Base-by-base conservation (phyloP, 2,113 vertebrate genomes). In the Corythornis cristatus region DNA sequence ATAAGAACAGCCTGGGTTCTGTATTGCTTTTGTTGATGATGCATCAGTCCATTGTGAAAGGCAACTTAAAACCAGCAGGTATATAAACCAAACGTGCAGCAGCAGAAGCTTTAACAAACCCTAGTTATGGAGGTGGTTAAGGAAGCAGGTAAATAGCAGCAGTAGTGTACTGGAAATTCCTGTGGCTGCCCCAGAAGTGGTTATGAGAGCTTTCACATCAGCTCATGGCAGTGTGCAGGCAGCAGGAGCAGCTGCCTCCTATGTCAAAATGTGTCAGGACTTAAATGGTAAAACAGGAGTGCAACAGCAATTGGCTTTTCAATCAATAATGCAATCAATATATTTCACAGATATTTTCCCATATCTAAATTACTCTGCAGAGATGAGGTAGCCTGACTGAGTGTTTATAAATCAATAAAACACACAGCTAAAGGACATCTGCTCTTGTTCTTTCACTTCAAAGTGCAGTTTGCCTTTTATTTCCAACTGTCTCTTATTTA, bases 311-410 rank as follows among this genome's bases (percentile, higher is more conserved):
- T 98, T 98, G 98, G 98, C 98, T 98, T 98, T 98, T 98, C 97
- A 98, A 98, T 98, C 98, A 98, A 98, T 98, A 98, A 97, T 94
- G 95, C 97, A 97, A 98, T 98, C 98, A 97, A 98, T 98, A 98
- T 98, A 98, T 98, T 98, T 98, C 98, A 98, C 98, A 98, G 98
- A 98, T 98, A 98, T 98, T 98, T 98, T 97, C 98, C 98, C 98
- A 98, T 98, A 98, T 98, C 98, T 98, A 98, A 98, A 98, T 98
- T 98, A 98, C 98, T 98, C 97, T 98, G 97, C 97, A 97, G 97
- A 97, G 97, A 98, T 97, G 97, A 98, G 98, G 97, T 97, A 98
- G 97, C 96, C 97, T 88, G 93, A 96, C 97, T 94, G 96, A 98
- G 97, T 98, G 97, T 98, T 98, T 98, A 98, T 98, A 98, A 98